Base-by-base conservation (phyloP, 2,797 vertebrate species). In the Crenuchus spilurus region DNA sequence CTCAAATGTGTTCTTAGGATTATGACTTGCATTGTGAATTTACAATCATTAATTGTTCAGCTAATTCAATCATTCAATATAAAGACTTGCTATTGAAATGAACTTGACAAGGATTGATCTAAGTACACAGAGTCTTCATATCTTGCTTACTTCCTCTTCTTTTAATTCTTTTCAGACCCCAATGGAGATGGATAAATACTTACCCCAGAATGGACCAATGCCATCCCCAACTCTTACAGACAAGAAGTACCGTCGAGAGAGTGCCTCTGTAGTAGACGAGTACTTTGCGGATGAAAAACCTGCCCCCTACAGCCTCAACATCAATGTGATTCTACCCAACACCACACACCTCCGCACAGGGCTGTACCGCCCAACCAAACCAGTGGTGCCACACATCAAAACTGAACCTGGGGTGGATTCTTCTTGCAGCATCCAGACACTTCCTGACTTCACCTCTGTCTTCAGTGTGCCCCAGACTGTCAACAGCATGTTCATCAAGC, bases 371-470 rank as follows among this genome's bases (percentile, higher is more conserved):
- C 83, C 91, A 82, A 88, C 70, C 80, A 92, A 87, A 83, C 87
- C 88, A 13, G 84, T 44, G 11, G 66, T 63, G 46, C 88, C 94
- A 66, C 84, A 87, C 65, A 93, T 97, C 88, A 96, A 97, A 85
- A 92, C 88, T 0, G 96, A 97, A 66, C 95, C 95, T 0, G 93
- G 93, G 10, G 57, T 91, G 49, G 95, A 95, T 0, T 70, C 91
- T 28, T 89, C 94, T 4, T 84, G 91, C 65, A 82, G 90, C 66
- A 86, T 88, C 0, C 93, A 94, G 87, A 92, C 94, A 0, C 90
- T 98, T 41, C 96, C 96, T 0, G 95, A 96, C 83, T 98, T 97
- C 91, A 96, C 95, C 76, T 96, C 95, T 0, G 94, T 96, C 72
- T 98, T 98, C 92, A 97, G 90, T 76, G 81, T 95, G 80, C 93